Base-by-base conservation (phyloP, 2,797 vertebrate genomes). In the Chelmon rostratus region DNA sequence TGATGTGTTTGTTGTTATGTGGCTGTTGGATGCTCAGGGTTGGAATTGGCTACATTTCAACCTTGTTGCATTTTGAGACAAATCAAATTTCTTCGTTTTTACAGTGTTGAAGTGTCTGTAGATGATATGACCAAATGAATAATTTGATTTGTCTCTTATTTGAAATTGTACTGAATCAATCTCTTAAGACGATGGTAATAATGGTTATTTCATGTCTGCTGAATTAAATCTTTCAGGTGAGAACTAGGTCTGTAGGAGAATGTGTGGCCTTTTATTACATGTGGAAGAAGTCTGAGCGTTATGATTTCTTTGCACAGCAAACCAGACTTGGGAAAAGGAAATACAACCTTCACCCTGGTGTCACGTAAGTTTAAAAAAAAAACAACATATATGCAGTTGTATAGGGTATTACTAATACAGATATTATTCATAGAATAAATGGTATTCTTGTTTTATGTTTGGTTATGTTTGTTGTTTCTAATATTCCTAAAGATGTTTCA, bases 241-340 rank as follows among this genome's bases (percentile, higher is more conserved):
- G 97, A 95, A 97, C 97, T 84, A 96, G 97, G 90, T 98, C 98
- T 57, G 97, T 99, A 92, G 97, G 97, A 88, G 98, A 99, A 90
- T 99, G 98, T 94, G 98, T 99, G 90, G 98, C 98, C 38, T 99
- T 99, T 93, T 99, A 98, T 94, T 99, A 98, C 93, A 98, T 98
- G 97, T 98, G 97, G 97, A 99, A 98, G 92, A 99, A 99, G 91
- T 99, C 98, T 3, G 98, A 99, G 93, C 96, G 98, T 84, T 99
- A 98, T 49, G 97, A 98, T 96, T 99, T 99, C 96, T 99, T 98
- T 95, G 97, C 98, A 88, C 97, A 99, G 94, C 98, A 99, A 95
- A 98, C 98, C 18, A 95, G 97, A 57, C 97, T 99, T 86, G 98
- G 98, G 84, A 99, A 98, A 96, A 98, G 98, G 95, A 99, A 99